phyloP scores from a whole-genome alignment of 2,797 vertebrate species.

The Heterohyrax brucei region DNA sequence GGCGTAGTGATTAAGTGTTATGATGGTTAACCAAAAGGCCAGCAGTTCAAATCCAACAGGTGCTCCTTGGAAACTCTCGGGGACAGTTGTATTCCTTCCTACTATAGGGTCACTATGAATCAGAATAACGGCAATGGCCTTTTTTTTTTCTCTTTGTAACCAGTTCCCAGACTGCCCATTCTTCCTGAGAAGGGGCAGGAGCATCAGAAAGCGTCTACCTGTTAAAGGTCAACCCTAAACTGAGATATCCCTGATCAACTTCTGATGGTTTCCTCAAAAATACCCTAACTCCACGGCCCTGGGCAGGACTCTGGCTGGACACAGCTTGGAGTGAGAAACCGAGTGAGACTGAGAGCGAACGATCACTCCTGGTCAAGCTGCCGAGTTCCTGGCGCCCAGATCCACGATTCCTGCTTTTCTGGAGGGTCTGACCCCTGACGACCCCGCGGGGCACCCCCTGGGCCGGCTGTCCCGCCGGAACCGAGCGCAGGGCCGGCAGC shows the following conservation, averaged over 20 bases:
- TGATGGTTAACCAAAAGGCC: no score
- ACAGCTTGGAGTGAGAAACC: background rate
- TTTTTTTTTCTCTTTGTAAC: no score
- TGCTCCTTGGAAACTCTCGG: no score
- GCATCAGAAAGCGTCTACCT: background rate
- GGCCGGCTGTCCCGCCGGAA: background rate
- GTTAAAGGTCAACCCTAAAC: background rate
- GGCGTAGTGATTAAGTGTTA: no score
- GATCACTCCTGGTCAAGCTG: rapidly evolving
- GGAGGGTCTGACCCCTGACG: rapidly evolving
- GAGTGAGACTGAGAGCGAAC: background rate
- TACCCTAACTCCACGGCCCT: no score
- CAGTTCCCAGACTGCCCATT: background rate
- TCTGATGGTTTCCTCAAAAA: background rate
- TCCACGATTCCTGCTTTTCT: rapidly evolving
- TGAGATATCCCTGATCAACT: background rate
- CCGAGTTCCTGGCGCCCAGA: rapidly evolving
- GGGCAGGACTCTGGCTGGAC: background rate
- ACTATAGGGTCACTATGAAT: no score
- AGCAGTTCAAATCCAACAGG: no score
- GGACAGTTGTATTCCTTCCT: no score
- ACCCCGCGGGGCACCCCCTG: background rate
- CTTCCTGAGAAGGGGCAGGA: background rate
- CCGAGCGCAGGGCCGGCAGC: background rate
- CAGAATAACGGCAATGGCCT: no score